Percentiles rank a stretch among this genome's conserved stretches.
Evolutionary conservation across 2,888 invertebrate species (phyloP).

Genomic region (Eumacrocentrus americanus): DNA sequence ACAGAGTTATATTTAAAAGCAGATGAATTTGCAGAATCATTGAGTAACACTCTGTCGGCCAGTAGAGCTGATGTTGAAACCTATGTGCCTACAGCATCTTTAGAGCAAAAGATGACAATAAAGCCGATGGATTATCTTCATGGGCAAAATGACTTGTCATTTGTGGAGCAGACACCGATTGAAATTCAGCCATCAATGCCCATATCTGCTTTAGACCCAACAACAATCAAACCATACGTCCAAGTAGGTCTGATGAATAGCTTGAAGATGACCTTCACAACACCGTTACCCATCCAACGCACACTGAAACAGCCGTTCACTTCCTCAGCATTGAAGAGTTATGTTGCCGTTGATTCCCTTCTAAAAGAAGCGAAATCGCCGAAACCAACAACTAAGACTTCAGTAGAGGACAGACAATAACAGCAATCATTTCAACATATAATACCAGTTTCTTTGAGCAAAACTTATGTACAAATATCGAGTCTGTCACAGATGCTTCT

Average conservation of each 20-base stretch:
- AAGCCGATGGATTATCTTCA: constrained; percentile 38
- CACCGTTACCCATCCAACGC: constrained; percentile 33
- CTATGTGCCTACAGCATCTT: constrained; percentile 48
- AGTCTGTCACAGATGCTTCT: constrained; percentile 45
- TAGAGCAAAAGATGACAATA: constrained; percentile 47
- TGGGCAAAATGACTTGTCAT: constrained; percentile 44
- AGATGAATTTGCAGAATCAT: constrained; percentile 35
- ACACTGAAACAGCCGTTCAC: constrained; percentile 2
- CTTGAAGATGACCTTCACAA: constrained; percentile 29
- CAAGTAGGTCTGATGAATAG: constrained; percentile 48
- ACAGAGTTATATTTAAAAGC: constrained; percentile 41
- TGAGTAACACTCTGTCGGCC: constrained; percentile 30
- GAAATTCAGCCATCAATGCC: no score
- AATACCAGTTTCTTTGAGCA: constrained; percentile 10
- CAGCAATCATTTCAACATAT: no score
- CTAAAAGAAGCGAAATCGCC: constrained; percentile 37
- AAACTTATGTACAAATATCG: constrained; percentile 44
- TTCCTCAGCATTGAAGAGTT: constrained; percentile 41
- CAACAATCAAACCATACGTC: constrained; percentile 48
- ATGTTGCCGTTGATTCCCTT: constrained; percentile 49
- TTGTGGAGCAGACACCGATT: constrained; percentile 30
- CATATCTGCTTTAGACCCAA: neutral
- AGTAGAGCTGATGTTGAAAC: constrained; percentile 41
- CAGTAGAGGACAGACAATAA: neutral
- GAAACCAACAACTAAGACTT: constrained; percentile 10